phyloP scores from a whole-genome alignment of 1,140 invertebrate genomes.

The Anoplolepis gracilipes region DNA sequence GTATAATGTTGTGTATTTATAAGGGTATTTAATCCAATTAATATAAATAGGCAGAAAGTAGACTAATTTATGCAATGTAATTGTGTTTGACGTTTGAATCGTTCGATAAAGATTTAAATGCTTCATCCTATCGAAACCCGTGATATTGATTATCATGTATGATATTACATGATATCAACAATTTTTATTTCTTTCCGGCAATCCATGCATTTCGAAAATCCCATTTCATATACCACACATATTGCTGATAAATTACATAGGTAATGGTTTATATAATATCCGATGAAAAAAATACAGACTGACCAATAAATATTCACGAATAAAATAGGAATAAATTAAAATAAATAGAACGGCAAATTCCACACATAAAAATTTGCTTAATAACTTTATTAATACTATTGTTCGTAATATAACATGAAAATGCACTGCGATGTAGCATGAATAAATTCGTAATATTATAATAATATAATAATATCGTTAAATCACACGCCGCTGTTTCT shows the following conservation, averaged over 20 bases:
- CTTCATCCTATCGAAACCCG: constrained; percentile 5
- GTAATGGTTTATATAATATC: background rate
- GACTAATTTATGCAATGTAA: constrained; percentile 1
- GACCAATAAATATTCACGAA: background rate
- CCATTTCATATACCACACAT: constrained; percentile 11
- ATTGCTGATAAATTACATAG: constrained; percentile 9
- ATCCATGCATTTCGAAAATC: constrained; percentile 15
- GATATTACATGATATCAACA: background rate
- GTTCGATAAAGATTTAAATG: constrained; percentile 24
- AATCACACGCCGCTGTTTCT: background rate
- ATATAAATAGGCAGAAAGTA: constrained; percentile 5
- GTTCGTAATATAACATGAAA: background rate
- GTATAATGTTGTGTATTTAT: background rate
- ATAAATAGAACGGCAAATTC: background rate
- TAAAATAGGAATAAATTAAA: background rate
- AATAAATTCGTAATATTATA: background rate
- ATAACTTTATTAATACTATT: background rate
- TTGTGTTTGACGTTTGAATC: constrained; percentile 26
- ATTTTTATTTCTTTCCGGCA: background rate
- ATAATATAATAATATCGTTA: background rate
- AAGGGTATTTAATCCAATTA: constrained; percentile 26
- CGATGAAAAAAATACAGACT: background rate
- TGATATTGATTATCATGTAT: background rate
- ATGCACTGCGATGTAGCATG: background rate
- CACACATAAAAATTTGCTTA: too few relatives aligned